These are phyloP conservation scores for Nannoperca australis DNA, from an alignment of 2,797 vertebrate genomes.

Conservation along the genomic window DNA sequence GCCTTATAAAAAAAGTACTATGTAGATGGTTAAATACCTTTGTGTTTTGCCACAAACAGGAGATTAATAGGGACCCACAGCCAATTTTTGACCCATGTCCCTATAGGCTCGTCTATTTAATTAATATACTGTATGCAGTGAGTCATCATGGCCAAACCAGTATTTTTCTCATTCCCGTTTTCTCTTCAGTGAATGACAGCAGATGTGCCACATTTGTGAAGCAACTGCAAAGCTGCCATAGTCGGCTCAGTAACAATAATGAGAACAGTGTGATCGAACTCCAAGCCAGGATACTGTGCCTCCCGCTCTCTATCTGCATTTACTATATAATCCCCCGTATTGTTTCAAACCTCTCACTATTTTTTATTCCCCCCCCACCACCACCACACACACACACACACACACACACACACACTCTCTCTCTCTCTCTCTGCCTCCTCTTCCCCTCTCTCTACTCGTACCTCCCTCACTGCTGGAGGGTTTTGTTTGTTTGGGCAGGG, in stretches of 20 bases:
- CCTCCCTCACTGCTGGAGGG: constrained; percentile 51
- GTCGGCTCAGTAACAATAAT: neutral
- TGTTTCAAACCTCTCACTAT: constrained; percentile 36
- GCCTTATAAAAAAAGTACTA: neutral
- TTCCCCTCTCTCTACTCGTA: constrained; percentile 5
- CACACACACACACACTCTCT: too few relatives aligned
- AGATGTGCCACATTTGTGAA: neutral
- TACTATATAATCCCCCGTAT: constrained; percentile 34
- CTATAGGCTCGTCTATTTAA: neutral
- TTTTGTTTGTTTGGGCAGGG: constrained; percentile 78
- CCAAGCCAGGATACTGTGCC: constrained; percentile 23
- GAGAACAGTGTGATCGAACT: constrained; percentile 6
- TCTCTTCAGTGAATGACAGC: neutral
- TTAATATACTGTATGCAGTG: neutral
- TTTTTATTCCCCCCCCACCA: neutral
- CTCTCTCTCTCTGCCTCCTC: constrained; percentile 19
- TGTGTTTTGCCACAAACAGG: neutral
- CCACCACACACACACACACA: neutral
- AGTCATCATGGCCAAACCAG: neutral
- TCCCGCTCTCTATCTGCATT: constrained; percentile 26
- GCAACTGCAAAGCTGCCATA: constrained; percentile 6
- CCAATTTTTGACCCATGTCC: neutral
- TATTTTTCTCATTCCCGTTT: neutral
- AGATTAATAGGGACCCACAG: neutral
- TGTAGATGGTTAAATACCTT: too few relatives aligned